These are phyloP conservation scores for Pseudoips prasinana DNA, from an alignment of 2,888 invertebrate species.

Conservation along the genomic window DNA sequence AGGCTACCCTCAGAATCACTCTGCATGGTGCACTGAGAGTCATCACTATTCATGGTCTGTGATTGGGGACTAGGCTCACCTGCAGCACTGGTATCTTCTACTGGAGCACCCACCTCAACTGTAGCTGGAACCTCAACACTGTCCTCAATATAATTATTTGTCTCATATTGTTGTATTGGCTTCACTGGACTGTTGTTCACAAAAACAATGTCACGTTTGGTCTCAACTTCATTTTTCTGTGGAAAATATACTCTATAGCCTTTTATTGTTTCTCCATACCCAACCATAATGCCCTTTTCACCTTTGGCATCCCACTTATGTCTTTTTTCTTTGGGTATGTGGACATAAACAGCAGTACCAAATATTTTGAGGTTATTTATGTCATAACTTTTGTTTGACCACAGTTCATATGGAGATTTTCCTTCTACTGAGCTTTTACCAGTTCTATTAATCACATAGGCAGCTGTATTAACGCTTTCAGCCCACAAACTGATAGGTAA, in stretches of 20 bases:
- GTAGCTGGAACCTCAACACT: slow-evolving; percentile 1
- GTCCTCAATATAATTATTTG: neutral
- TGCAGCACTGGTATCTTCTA: neutral
- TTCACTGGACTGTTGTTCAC: slow-evolving; percentile 1
- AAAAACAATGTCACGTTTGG: slow-evolving; percentile 2
- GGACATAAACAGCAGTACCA: neutral
- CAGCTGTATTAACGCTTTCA: slow-evolving; percentile 14
- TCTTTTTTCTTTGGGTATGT: slow-evolving; percentile 5
- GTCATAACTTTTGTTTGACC: slow-evolving; percentile 5
- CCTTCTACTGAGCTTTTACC: slow-evolving; percentile 1
- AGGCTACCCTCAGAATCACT: slow-evolving; percentile 1
- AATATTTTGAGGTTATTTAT: slow-evolving; percentile 6
- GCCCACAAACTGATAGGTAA: slow-evolving; percentile 15
- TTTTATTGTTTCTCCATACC: slow-evolving; percentile 1
- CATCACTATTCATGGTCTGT: neutral
- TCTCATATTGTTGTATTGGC: slow-evolving; percentile 2
- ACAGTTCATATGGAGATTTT: slow-evolving; percentile 13
- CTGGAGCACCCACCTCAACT: slow-evolving; percentile 1
- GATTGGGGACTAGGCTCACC: neutral
- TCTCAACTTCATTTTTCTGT: neutral
- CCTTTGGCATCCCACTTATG: slow-evolving; percentile 9
- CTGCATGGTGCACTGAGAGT: neutral
- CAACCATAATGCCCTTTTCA: slow-evolving; percentile 7
- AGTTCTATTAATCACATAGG: slow-evolving; percentile 8
- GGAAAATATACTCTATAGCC: slow-evolving; percentile 8